Conservation (phyloP, 2,113 vertebrate genomes). For the Microcebus ravelobensis region DNA sequence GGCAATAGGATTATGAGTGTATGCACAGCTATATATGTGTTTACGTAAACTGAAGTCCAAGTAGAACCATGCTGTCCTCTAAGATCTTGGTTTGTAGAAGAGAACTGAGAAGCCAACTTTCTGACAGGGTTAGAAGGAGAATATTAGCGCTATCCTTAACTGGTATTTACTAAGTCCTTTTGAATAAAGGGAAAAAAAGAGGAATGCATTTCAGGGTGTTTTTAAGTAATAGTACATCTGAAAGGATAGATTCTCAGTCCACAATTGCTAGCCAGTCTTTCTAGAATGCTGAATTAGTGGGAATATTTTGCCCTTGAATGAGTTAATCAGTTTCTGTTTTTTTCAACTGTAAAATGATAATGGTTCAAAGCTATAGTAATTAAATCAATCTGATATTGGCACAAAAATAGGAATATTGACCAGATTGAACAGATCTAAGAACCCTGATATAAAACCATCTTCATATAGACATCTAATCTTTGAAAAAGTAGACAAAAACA, state of each 20-base stretch:
- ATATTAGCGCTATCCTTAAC: not conserved
- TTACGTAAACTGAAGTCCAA: not conserved
- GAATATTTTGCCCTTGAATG: not conserved
- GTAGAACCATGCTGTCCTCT: not conserved
- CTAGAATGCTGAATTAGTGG: not conserved
- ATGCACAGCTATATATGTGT: not conserved
- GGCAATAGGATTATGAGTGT: not conserved
- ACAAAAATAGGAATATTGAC: no score
- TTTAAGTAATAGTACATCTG: not conserved
- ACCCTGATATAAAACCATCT: no score
- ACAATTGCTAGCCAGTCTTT: not conserved
- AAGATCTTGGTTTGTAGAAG: not conserved
- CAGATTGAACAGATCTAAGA: no score
- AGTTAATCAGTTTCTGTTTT: not conserved
- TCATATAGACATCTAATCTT: no score
- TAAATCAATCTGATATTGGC: no score
- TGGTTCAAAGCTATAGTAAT: not conserved
- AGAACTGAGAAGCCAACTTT: not conserved
- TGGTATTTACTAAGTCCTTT: not conserved
- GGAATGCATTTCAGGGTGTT: not conserved
- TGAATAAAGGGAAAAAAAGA: not conserved
- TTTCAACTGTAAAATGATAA: not conserved
- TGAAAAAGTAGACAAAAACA: no score
- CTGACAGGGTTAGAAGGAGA: rapidly evolving
- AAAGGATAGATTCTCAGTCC: not conserved